Percentiles rank a stretch among this genome's conserved stretches.
phyloP scores from a whole-genome alignment of 2,113 vertebrate genomes.

The Gopherus evgoodei region DNA sequence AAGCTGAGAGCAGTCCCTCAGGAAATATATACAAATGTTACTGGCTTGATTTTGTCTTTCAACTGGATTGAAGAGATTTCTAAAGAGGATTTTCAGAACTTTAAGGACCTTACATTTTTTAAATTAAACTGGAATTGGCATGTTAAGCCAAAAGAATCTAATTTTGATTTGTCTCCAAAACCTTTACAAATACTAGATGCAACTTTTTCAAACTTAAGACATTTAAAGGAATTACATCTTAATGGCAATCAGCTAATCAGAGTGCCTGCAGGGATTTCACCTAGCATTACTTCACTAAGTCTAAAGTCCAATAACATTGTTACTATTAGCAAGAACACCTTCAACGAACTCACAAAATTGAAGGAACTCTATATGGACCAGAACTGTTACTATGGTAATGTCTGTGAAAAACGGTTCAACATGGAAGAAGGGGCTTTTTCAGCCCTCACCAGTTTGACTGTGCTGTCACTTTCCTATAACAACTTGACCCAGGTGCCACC shows the following conservation, averaged over 20 bases:
- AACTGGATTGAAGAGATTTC: constrained; percentile 65
- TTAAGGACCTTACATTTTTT: constrained; percentile 74
- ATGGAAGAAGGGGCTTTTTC: constrained; percentile 53
- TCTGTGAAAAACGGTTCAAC: background rate
- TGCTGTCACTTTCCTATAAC: constrained; percentile 69
- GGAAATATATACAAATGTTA: constrained; percentile 69
- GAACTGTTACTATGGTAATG: constrained; percentile 75
- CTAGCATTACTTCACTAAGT: constrained; percentile 13
- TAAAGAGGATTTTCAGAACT: constrained; percentile 35
- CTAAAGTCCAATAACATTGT: constrained; percentile 66
- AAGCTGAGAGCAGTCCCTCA: constrained; percentile 58
- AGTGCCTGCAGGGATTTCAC: constrained; percentile 67
- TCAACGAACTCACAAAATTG: constrained; percentile 52
- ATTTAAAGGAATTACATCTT: constrained; percentile 62
- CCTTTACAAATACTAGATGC: background rate
- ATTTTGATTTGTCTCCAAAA: background rate
- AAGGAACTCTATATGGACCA: constrained; percentile 29
- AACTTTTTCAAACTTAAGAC: constrained; percentile 74
- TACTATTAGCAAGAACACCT: constrained; percentile 2
- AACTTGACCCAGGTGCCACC: constrained; percentile 74
- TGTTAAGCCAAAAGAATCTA: fast-evolving
- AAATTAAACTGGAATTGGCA: constrained; percentile 62
- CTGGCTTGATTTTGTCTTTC: constrained; percentile 71
- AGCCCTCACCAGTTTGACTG: constrained; percentile 10
- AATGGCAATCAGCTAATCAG: constrained; percentile 23